Percentiles rank a stretch among this genome's conserved stretches.
Evolutionary conservation across 2,888 invertebrate species (phyloP).

Genomic region (Branchipolynoe longqiensis): DNA sequence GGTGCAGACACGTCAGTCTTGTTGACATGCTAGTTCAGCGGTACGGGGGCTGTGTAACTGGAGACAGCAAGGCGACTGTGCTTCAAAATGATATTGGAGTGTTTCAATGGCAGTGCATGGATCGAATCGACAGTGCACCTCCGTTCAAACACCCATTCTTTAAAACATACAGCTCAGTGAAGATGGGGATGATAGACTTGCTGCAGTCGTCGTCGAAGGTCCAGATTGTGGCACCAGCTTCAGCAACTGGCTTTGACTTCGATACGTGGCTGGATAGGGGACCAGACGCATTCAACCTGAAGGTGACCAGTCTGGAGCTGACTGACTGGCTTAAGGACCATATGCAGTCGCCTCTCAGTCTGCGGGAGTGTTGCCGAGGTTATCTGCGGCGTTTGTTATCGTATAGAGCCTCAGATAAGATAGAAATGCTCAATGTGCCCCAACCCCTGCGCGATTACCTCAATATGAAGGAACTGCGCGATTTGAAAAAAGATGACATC

Average conservation of each 20-base stretch:
- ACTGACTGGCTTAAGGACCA: slow-evolving; percentile 59
- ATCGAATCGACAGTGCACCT: neutral
- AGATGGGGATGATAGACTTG: slow-evolving; percentile 62
- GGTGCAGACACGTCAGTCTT: neutral
- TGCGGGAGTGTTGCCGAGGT: slow-evolving; percentile 60
- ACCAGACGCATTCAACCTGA: slow-evolving; percentile 61
- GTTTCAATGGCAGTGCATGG: neutral
- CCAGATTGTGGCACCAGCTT: slow-evolving; percentile 58
- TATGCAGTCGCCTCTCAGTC: slow-evolving; percentile 56
- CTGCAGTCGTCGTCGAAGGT: slow-evolving; percentile 51
- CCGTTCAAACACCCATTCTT: slow-evolving; percentile 41
- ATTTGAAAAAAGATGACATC: slow-evolving; percentile 58
- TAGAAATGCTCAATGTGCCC: slow-evolving; percentile 46
- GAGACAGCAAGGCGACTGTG: neutral
- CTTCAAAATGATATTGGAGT: neutral
- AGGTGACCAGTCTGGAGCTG: slow-evolving; percentile 60
- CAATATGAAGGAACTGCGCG: slow-evolving; percentile 61
- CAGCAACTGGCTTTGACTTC: slow-evolving; percentile 54
- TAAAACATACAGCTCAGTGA: slow-evolving; percentile 63
- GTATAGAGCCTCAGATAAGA: slow-evolving; percentile 61
- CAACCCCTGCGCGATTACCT: slow-evolving; percentile 38
- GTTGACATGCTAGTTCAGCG: slow-evolving; percentile 5
- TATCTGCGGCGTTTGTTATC: slow-evolving; percentile 52
- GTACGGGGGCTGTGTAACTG: neutral
- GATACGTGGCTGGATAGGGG: slow-evolving; percentile 62